These are phyloP conservation scores for Catocala nupta DNA, from an alignment of 2,888 invertebrate species.

Conservation along the genomic window DNA sequence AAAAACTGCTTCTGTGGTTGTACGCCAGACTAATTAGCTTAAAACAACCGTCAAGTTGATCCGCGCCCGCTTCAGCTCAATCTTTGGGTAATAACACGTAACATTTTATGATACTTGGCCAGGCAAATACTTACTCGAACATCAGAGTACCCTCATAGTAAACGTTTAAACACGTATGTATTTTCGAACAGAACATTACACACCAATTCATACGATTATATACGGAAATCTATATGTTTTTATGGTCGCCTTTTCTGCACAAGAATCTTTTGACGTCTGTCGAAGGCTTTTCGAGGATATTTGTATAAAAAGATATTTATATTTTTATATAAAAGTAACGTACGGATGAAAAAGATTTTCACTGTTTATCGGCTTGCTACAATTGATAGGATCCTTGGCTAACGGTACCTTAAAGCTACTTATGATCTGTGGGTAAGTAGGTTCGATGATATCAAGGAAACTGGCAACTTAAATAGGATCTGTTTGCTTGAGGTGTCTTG, in stretches of 20 bases:
- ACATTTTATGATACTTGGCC: constrained; percentile 42
- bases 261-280: constrained; percentile 17
- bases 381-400: constrained; percentile 5
- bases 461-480: no score
- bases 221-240: constrained; percentile 27
- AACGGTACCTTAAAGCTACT: neutral
- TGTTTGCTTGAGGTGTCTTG: no score
- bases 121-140: constrained; percentile 31
- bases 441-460: no score
- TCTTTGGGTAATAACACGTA: constrained; percentile 16
- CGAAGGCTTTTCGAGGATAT: constrained; percentile 15
- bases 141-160: constrained; percentile 36
- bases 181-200: constrained; percentile 14
- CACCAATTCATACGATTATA: constrained; percentile 29
- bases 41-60: no score
- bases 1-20: no score
- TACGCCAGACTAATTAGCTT: no score
- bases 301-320: no score
- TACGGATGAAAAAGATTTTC: constrained; percentile 14
- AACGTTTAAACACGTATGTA: constrained; percentile 37
- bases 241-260: constrained; percentile 11
- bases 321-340: no score
- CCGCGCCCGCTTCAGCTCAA: constrained; percentile 5
- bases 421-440: neutral
- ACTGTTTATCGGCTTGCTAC: constrained; percentile 12